phyloP scores from a whole-genome alignment of 35 echinoderm and acorn worm species.

The Patiria miniata region DNA sequence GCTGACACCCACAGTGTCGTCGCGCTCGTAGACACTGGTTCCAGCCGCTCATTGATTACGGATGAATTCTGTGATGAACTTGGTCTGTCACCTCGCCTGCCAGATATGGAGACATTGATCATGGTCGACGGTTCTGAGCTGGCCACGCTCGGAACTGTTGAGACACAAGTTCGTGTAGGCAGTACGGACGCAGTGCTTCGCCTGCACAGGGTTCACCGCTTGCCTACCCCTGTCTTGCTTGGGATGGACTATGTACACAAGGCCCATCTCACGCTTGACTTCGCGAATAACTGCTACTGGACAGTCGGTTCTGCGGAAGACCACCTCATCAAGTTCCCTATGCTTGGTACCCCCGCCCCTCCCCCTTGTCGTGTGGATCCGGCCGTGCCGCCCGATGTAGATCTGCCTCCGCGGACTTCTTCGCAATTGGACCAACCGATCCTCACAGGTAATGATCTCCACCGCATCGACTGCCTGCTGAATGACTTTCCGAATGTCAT shows the following conservation, averaged over 20 bases:
- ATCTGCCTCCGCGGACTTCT: slow-evolving; percentile 30
- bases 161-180: slow-evolving; percentile 15
- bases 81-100: neutral
- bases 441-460: neutral
- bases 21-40: slow-evolving; percentile 51
- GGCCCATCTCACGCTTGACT: no score
- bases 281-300: no score
- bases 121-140: neutral
- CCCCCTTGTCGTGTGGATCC: neutral
- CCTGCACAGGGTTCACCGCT: neutral
- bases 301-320: slow-evolving; percentile 7
- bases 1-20: neutral
- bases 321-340: slow-evolving; percentile 39
- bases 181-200: neutral
- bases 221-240: slow-evolving; percentile 42
- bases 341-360: slow-evolving; percentile 13
- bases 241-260: neutral
- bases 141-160: neutral
- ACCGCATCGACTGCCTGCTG: neutral
- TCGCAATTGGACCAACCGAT: neutral
- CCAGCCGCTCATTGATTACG: slow-evolving; percentile 33
- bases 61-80: slow-evolving; percentile 43
- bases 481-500: slow-evolving; percentile 20
- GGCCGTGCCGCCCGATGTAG: neutral
- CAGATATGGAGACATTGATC: no score